Conservation (phyloP, 2,797 vertebrate species). For the Melopsittacus undulatus region DNA sequence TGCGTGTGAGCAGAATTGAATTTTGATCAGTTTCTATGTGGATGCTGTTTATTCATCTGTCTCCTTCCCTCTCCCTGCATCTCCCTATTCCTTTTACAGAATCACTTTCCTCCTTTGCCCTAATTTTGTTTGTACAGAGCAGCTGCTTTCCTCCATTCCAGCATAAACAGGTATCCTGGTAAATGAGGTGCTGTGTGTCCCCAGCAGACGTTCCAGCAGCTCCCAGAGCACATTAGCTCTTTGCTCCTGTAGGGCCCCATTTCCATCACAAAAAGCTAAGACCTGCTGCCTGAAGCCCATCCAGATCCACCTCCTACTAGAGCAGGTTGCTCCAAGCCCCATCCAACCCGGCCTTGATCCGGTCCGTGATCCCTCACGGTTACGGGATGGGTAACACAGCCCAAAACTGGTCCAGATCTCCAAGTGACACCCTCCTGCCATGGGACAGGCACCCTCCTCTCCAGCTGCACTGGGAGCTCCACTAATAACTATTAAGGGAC, state of each 20-base stretch:
- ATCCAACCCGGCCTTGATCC: background rate
- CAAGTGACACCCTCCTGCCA: background rate
- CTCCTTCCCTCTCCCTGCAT: conserved; percentile 63
- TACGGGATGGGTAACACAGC: rapidly evolving
- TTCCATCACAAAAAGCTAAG: background rate
- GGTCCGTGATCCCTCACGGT: rapidly evolving
- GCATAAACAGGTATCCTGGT: background rate
- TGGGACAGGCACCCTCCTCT: background rate
- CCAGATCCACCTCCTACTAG: background rate
- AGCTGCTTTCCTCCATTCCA: conserved; percentile 61
- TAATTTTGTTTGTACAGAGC: conserved; percentile 72
- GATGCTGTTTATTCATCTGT: conserved; percentile 73
- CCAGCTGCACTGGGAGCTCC: background rate
- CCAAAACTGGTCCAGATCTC: background rate
- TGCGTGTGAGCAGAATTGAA: conserved; percentile 60
- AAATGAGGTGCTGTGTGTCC: conserved; percentile 23
- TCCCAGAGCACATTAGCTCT: background rate
- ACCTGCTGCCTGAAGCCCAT: background rate
- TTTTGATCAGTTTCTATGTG: conserved; percentile 70
- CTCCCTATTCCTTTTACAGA: conserved; percentile 58
- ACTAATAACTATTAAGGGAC: rapidly evolving
- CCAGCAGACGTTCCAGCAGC: background rate
- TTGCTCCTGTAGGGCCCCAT: background rate
- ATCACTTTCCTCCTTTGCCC: conserved; percentile 70
- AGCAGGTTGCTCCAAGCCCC: background rate